Evolutionary conservation across 2,797 vertebrate genomes (phyloP).

Genomic region (Cryptoblepharus egeriae): DNA sequence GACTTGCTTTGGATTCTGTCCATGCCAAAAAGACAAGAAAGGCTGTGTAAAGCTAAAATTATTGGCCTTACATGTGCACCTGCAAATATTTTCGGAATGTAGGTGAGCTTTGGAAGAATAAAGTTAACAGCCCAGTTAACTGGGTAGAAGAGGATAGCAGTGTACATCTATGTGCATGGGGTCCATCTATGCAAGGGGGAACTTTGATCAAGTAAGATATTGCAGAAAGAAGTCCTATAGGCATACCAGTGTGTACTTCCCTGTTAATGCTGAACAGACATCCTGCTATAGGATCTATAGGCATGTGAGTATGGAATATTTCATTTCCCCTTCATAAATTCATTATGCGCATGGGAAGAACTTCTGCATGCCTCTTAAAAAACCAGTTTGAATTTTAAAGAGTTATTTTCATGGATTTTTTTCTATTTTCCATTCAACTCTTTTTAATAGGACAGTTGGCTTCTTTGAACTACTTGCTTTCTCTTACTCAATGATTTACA

Average conservation of each 20-base stretch:
- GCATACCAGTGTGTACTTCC: too few species aligned
- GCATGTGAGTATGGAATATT: background rate
- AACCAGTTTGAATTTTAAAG: background rate
- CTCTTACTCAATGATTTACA: background rate
- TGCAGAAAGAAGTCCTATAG: too few species aligned
- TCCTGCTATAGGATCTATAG: too few species aligned
- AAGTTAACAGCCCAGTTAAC: too few species aligned
- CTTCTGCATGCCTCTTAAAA: background rate
- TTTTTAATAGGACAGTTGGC: background rate
- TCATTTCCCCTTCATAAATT: background rate
- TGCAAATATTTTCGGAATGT: background rate
- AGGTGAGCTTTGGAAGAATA: background rate
- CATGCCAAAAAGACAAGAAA: background rate
- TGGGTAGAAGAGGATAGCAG: too few species aligned
- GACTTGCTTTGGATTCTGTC: background rate
- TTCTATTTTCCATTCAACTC: background rate
- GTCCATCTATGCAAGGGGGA: too few species aligned
- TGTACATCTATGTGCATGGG: too few species aligned
- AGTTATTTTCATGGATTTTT: background rate
- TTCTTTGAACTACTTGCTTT: background rate
- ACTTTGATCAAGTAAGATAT: too few species aligned
- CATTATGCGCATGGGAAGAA: background rate
- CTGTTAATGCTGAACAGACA: too few species aligned
- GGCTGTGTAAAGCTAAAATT: background rate
- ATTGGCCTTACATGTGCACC: background rate